Conservation (phyloP, 2,888 invertebrate species). For the Amphipoea lucens region DNA sequence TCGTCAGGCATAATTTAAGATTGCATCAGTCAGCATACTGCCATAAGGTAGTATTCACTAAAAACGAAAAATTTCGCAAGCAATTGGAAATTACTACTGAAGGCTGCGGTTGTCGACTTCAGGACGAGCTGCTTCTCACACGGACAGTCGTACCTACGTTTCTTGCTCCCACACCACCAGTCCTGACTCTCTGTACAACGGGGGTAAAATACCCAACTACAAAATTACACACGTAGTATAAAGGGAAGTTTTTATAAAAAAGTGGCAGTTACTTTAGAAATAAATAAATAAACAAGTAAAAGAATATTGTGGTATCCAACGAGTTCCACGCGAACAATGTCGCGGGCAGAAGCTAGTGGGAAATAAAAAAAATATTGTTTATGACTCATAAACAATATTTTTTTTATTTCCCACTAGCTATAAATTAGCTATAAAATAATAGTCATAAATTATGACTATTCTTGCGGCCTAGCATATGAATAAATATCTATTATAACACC, state of each 20-base stretch:
- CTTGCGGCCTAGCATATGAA: constrained; percentile 4
- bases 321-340: background rate
- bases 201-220: background rate
- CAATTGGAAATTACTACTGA: background rate
- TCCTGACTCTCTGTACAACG: background rate
- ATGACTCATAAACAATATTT: too few relatives aligned
- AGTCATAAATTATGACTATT: too few relatives aligned
- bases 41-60: background rate
- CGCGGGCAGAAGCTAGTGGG: background rate
- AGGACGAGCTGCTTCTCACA: background rate
- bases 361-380: constrained; percentile 14
- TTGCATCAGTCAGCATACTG: too few relatives aligned
- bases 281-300: too few relatives aligned
- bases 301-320: background rate
- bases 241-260: background rate
- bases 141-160: background rate
- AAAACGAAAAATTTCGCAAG: background rate
- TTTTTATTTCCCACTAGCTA: too few relatives aligned
- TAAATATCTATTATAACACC: background rate
- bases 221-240: background rate
- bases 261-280: background rate
- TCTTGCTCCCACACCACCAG: too few relatives aligned
- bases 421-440: too few relatives aligned
- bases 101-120: background rate
- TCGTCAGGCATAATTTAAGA: too few relatives aligned